Evolutionary conservation across 2,113 vertebrate species (phyloP).

Genomic region (Eclectus roratus): DNA sequence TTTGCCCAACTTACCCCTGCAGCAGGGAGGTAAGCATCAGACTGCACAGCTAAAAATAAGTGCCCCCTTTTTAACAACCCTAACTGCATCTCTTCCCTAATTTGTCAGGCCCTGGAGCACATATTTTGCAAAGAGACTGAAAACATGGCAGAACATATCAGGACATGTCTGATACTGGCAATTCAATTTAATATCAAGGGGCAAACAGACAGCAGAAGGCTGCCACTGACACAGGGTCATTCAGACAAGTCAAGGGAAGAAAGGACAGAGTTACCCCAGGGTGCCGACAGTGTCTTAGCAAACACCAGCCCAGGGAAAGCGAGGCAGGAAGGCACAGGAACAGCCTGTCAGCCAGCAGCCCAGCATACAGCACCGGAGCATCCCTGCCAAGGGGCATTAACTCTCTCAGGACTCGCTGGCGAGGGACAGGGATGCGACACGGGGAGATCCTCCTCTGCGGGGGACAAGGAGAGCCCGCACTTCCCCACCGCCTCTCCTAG

Average conservation of each 20-base stretch:
- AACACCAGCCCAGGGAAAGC: not conserved
- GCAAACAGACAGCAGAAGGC: not conserved
- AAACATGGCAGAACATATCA: not conserved
- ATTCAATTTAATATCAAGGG: not conserved
- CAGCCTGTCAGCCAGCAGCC: not conserved
- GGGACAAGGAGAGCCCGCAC: not conserved
- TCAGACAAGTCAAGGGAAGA: not conserved
- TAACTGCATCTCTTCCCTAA: not conserved
- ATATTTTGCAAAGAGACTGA: not conserved
- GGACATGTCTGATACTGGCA: not conserved
- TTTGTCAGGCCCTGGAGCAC: not conserved
- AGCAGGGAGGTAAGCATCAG: not conserved
- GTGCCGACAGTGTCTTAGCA: not conserved
- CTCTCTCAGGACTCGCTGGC: not conserved
- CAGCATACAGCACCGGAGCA: not conserved
- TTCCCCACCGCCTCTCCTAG: not conserved
- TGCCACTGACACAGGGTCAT: not conserved
- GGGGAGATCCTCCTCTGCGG: not conserved
- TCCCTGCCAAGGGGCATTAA: not conserved
- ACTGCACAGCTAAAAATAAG: constrained; percentile 28
- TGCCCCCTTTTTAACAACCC: constrained; percentile 12
- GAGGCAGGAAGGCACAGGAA: too few species aligned
- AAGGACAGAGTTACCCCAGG: not conserved
- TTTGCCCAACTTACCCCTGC: not conserved
- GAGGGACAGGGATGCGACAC: not conserved